These are phyloP conservation scores for Apomyelois bistriatella DNA, from an alignment of 2,888 invertebrate genomes.

Conservation along the genomic window DNA sequence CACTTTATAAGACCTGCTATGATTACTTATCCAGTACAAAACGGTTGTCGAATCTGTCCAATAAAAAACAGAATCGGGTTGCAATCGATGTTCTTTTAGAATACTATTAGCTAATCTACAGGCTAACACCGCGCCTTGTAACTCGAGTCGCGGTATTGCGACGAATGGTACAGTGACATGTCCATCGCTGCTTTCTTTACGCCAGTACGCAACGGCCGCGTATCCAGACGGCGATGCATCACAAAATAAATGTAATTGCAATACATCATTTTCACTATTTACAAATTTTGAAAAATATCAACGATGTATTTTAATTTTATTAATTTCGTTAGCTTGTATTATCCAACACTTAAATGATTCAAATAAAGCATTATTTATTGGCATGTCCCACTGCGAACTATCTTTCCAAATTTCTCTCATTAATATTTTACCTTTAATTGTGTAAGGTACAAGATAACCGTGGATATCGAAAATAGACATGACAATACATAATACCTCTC, in stretches of 20 bases:
- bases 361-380: no score
- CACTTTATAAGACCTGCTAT: slow-evolving; percentile 20
- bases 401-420: neutral
- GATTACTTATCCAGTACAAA: slow-evolving; percentile 24
- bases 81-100: slow-evolving; percentile 12
- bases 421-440: neutral
- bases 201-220: neutral
- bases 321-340: no score
- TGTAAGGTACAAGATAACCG: no score
- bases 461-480: no score
- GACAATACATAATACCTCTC: no score
- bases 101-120: slow-evolving; percentile 11
- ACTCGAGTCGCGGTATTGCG: slow-evolving; percentile 9
- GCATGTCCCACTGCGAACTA: neutral
- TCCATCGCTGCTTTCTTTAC: neutral
- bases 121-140: slow-evolving; percentile 12
- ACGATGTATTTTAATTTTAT: no score
- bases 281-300: no score
- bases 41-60: slow-evolving; percentile 27
- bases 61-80: slow-evolving; percentile 1
- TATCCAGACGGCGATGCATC: neutral
- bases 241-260: neutral
- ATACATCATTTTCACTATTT: no score
- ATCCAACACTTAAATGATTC: no score
- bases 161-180: neutral